Base-by-base conservation (phyloP, 2,113 vertebrate genomes). In the Sorex araneus region DNA sequence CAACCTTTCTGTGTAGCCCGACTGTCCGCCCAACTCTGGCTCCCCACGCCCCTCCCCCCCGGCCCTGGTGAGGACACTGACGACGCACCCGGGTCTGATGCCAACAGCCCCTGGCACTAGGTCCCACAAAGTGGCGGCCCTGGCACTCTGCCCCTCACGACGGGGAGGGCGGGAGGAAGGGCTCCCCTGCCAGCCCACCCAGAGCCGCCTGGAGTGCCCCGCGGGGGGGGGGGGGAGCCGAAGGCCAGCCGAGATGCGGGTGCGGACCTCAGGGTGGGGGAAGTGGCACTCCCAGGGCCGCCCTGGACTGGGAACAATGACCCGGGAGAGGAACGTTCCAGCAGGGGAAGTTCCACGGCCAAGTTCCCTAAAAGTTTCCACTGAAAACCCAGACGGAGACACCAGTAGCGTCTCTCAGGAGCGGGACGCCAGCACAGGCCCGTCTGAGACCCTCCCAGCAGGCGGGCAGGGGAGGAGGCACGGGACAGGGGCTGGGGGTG, bases 341-440 rank as follows among this genome's bases (percentile, higher is more conserved):
- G 71, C 27, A 36, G 60, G 87, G 87, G 85, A 92, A 95, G 84
- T 93, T 73, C 47, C 64, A 63, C 77, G 16, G 40, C 4, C 8
- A 43, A 93, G 82, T 92, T 67, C 87, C 74, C 83, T 93, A 57
- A 79, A 94, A 90, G 36, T 88, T 90, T 94, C 79, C 75, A 60
- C 28, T 25, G 82, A 47, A 87, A 90, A 77, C 32, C 32, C 85
- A 79, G 66, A 74, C 30, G 2, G 2, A 78, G 87, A 50, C 4
- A 34, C 32, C 15, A 25, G 25, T 1, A 25, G 64, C 13, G 15
- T 19, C 13, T 19, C 11, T 13, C 54, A 16, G 13, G 54, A 54
- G 54, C 54, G 18, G 54, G 4, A 19, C 13, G 54, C 54, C 54
- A 54, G 15, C 18, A 19, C 54, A 54, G 18, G 15, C 54, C 54